Conservation (phyloP, 2,888 invertebrate species). For the Plagodis dolabraria region DNA sequence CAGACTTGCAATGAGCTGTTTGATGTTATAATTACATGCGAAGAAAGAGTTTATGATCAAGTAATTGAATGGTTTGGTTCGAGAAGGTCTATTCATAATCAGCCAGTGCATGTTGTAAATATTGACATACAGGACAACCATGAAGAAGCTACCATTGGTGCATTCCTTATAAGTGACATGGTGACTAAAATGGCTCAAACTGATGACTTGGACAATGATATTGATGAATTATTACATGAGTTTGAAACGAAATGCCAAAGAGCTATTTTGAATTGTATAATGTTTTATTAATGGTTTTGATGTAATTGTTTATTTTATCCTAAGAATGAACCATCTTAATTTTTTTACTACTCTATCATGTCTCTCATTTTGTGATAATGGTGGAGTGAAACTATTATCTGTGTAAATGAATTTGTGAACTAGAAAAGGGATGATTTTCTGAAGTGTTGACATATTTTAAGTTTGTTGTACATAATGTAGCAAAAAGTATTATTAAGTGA, state of each 20-base stretch:
- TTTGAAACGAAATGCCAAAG: constrained; percentile 95
- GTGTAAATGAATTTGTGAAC: no score
- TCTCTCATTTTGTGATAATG: background rate
- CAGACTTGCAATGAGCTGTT: constrained; percentile 95
- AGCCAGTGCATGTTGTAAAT: constrained; percentile 98
- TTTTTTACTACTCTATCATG: background rate
- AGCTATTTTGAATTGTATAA: constrained; percentile 95
- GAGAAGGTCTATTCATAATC: constrained; percentile 90
- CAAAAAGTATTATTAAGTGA: no score
- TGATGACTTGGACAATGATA: constrained; percentile 98
- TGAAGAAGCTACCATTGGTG: constrained; percentile 99
- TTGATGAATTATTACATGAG: constrained; percentile 97
- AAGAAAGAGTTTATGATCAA: constrained; percentile 99
- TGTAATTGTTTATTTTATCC: constrained; percentile 13
- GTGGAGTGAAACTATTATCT: no score
- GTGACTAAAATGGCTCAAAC: constrained; percentile 95
- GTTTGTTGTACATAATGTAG: no score
- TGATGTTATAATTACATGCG: constrained; percentile 98
- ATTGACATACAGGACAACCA: constrained; percentile 99
- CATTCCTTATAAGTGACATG: constrained; percentile 98
- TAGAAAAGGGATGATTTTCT: no score
- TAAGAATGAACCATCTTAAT: no score
- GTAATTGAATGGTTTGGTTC: constrained; percentile 97
- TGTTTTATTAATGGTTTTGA: constrained; percentile 91
- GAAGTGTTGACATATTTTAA: no score